Percentiles rank a stretch among this genome's conserved stretches.
Conservation (phyloP, 2,888 invertebrate species). For the Dinocampus coccinellae region DNA sequence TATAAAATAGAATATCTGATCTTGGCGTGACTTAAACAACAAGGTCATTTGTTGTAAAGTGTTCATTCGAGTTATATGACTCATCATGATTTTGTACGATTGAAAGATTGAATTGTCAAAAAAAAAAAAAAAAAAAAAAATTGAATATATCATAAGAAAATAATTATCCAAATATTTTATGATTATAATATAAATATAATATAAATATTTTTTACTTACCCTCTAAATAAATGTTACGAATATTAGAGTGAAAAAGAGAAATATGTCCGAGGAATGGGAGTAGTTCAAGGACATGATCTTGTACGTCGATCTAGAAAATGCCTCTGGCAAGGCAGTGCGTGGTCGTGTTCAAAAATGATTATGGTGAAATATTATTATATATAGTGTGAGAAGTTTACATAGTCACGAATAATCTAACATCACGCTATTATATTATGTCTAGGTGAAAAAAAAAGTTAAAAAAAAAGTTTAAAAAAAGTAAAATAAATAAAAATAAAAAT, state of each 20-base stretch:
- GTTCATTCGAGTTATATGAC: background rate
- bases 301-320: conserved; percentile 23
- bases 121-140: background rate
- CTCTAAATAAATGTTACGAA: conserved; percentile 10
- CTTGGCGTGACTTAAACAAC: background rate
- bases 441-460: background rate
- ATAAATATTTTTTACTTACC: background rate
- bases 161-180: too few species aligned
- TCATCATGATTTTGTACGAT: background rate
- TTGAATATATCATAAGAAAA: background rate
- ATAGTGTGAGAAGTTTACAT: background rate
- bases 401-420: conserved; percentile 8
- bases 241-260: background rate
- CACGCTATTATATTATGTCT: background rate
- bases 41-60: background rate
- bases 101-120: background rate
- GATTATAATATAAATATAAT: too few species aligned
- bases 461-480: too few species aligned
- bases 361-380: background rate
- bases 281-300: conserved; percentile 26
- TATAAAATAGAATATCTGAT: background rate
- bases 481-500: background rate
- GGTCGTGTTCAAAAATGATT: conserved; percentile 19
- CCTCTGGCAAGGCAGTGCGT: background rate
- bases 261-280: conserved; percentile 4